phyloP scores from a whole-genome alignment of 2,888 invertebrate species.

The Stenodera caucasica region DNA sequence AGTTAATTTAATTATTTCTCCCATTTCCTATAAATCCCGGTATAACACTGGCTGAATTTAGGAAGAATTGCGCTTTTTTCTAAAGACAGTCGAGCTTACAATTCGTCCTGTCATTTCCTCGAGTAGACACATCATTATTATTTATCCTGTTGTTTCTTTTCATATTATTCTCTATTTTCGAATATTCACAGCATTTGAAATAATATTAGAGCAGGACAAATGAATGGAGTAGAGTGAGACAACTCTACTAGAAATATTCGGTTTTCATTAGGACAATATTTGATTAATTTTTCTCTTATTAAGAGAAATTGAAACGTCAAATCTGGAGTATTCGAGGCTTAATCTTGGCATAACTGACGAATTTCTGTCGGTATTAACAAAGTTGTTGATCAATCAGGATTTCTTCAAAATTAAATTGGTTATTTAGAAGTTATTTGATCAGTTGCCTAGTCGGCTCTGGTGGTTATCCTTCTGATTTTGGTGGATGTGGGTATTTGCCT shows the following conservation, averaged over 20 bases:
- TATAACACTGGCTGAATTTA: constrained; percentile 1
- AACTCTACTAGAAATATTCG: neutral
- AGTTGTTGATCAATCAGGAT: constrained; percentile 20
- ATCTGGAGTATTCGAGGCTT: neutral
- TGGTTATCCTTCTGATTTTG: neutral
- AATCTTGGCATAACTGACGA: neutral
- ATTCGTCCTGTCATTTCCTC: constrained; percentile 5
- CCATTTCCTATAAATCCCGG: neutral
- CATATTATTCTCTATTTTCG: neutral
- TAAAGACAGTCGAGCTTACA: neutral
- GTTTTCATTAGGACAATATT: constrained; percentile 2
- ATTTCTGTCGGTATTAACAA: constrained; percentile 1
- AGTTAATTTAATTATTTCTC: constrained; percentile 14
- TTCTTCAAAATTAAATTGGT: neutral
- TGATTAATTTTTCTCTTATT: constrained; percentile 4
- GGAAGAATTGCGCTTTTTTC: neutral
- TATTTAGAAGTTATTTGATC: neutral
- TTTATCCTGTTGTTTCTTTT: constrained; percentile 3
- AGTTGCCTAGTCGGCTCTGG: neutral
- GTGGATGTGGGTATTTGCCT: neutral
- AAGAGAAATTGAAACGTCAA: constrained; percentile 9
- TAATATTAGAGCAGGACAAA: neutral
- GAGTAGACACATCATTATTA: neutral
- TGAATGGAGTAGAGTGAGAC: neutral
- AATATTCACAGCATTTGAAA: neutral